Evolutionary conservation across 2,113 vertebrate species (phyloP).

Genomic region (Periophthalmodon schlosseri): DNA sequence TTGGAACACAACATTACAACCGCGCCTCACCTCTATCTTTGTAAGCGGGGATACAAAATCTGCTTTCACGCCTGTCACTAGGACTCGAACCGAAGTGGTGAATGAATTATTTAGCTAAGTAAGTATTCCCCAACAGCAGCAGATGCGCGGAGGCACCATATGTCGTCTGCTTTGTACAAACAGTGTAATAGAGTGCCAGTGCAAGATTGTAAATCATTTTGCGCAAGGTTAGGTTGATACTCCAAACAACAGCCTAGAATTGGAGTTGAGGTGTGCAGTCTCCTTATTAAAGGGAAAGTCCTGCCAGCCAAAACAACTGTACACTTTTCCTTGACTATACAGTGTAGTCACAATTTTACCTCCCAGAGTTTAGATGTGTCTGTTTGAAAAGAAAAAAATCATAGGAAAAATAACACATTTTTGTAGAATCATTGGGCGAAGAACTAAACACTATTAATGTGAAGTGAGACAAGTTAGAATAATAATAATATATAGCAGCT

Average conservation of each 20-base stretch:
- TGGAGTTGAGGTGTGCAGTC: background rate
- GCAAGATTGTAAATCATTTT: constrained; percentile 41
- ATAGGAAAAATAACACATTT: no score
- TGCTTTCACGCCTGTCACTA: constrained; percentile 43
- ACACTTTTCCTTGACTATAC: no score
- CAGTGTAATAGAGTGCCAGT: constrained; percentile 20
- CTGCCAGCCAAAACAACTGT: no score
- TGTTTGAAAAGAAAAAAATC: no score
- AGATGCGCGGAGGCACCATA: constrained; percentile 37
- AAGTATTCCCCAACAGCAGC: constrained; percentile 33
- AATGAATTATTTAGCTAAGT: constrained; percentile 51
- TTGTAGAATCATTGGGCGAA: no score
- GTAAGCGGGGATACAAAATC: constrained; percentile 20
- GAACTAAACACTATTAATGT: no score
- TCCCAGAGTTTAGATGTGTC: no score
- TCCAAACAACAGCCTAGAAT: constrained; percentile 15
- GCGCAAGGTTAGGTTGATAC: constrained; percentile 31
- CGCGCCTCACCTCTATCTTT: constrained; percentile 28
- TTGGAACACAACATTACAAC: constrained; percentile 30
- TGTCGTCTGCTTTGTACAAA: constrained; percentile 41
- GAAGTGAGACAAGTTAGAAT: no score
- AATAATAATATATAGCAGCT: no score
- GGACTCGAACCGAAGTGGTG: constrained; percentile 41
- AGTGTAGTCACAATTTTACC: no score
- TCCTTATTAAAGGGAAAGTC: background rate